Conservation (phyloP, 2,888 invertebrate genomes). For the Pandemis heparana region DNA sequence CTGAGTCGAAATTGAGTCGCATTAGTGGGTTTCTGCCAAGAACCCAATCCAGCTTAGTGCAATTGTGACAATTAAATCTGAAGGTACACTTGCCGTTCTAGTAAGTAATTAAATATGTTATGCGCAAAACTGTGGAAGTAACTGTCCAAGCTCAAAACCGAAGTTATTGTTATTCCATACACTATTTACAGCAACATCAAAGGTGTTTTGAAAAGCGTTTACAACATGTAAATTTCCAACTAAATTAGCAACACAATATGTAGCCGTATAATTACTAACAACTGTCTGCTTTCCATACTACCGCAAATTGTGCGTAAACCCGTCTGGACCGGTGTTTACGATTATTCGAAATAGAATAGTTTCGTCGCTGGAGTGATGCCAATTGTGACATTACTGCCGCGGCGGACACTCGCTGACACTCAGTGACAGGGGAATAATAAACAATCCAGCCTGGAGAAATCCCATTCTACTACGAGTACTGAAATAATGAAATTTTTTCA, state of each 20-base stretch:
- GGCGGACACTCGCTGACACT: constrained; percentile 13
- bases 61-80: too few relatives aligned
- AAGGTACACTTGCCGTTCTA: not conserved
- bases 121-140: not conserved
- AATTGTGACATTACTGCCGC: constrained; percentile 28
- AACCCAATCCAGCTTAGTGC: too few relatives aligned
- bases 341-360: constrained; percentile 39
- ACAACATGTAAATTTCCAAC: constrained; percentile 22
- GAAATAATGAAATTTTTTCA: not conserved
- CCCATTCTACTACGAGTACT: too few relatives aligned
- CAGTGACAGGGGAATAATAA: constrained; percentile 2
- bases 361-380: constrained; percentile 33
- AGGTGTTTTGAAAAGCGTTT: constrained; percentile 21
- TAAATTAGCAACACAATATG: constrained; percentile 29
- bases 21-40: too few relatives aligned
- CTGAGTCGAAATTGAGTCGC: too few relatives aligned
- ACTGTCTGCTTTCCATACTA: constrained; percentile 22
- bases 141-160: not conserved
- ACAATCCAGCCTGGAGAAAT: constrained; percentile 6
- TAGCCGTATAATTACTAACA: constrained; percentile 21
- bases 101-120: not conserved
- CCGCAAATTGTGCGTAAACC: constrained; percentile 36
- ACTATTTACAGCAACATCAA: constrained; percentile 25
- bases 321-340: constrained; percentile 33
- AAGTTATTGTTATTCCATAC: constrained; percentile 3